phyloP scores from a whole-genome alignment of 1,140 invertebrate genomes.

The Lordiphosa clarofinis region DNA sequence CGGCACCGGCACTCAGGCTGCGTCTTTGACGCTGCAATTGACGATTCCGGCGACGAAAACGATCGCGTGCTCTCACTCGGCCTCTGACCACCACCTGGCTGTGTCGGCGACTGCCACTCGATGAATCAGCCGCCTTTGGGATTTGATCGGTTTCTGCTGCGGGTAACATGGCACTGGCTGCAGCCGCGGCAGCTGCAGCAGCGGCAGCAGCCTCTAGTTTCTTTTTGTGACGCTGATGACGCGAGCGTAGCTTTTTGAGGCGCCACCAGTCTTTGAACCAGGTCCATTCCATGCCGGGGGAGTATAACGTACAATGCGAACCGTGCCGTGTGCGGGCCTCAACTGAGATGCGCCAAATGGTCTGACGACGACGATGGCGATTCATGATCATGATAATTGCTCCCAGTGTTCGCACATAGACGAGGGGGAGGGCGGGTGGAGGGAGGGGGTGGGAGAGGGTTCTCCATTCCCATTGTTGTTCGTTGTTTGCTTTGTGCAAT shows the following conservation, averaged over 20 bases:
- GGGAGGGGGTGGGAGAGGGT: too few relatives aligned
- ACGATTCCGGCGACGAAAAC: slow-evolving; percentile 23
- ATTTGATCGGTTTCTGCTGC: slow-evolving; percentile 1
- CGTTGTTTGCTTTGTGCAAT: background rate
- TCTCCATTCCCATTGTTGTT: slow-evolving; percentile 6
- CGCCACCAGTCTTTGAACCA: slow-evolving; percentile 89
- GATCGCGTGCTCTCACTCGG: slow-evolving; percentile 12
- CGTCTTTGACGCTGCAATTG: slow-evolving; percentile 37
- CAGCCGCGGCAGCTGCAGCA: slow-evolving; percentile 22
- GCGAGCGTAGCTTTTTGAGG: slow-evolving; percentile 84
- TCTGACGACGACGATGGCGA: too few relatives aligned
- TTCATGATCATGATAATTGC: too few relatives aligned
- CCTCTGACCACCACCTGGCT: slow-evolving; percentile 17
- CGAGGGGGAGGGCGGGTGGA: background rate
- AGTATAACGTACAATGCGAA: too few relatives aligned
- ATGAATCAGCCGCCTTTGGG: background rate
- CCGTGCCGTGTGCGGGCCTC: slow-evolving; percentile 1
- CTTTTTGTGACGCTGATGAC: slow-evolving; percentile 80
- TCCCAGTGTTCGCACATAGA: background rate
- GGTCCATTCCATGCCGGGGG: slow-evolving; percentile 88
- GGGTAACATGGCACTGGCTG: background rate
- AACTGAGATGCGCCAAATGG: background rate
- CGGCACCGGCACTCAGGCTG: slow-evolving; percentile 25
- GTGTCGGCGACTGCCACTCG: slow-evolving; percentile 16
- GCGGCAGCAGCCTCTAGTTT: slow-evolving; percentile 79